Base-by-base conservation (phyloP, 1,140 invertebrate species). In the Drosophila chauvacae region DNA sequence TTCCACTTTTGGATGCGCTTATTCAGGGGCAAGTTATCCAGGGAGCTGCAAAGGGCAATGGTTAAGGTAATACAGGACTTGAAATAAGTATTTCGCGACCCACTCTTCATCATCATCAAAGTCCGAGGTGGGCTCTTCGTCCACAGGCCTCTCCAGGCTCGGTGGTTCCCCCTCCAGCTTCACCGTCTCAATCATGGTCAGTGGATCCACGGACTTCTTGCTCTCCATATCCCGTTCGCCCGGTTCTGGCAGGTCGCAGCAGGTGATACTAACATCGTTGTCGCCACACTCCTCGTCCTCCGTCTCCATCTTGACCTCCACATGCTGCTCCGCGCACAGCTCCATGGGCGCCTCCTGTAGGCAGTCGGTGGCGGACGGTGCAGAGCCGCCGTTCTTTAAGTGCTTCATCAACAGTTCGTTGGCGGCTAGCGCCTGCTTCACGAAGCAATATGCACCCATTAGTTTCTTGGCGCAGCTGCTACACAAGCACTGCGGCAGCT, bases 81-180 rank as follows among this genome's bases (percentile, higher is more conserved):
- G 20, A 6, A 37, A 16, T 26, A n/a, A 3, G 16, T 6, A 6
- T 10, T 30, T 1, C 0, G 0, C 7, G 0, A 64, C 84, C 23
- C 60, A 90, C 85, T 88, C 85, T 9, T 90, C 84, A 10, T 90
- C 85, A 5, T 90, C 81, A 5, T 90, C 81, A n/a, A 64, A 39
- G 11, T 85, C 74, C 35, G 85, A 42, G 4, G 50, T 23, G 2
- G 33, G 28, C 0, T 33, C 75, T 6, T 57, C 61, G 18, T 77
- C 57, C 7, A 14, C 5, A 1, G 30, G 35, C 4, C 7, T 35
- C 4, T 45, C 44, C 7, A 50, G 14, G n/a, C 44, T 72, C 4
- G 18, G 16, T 14, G 41, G 51, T 14, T 76, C 78, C 2, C 16
- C 26, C 47, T 88, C 85, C 20, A 73, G 50, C 48, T 88, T 88